These are phyloP conservation scores for Tetramorium alpestre DNA, from an alignment of 1,140 invertebrate species.

Conservation along the genomic window DNA sequence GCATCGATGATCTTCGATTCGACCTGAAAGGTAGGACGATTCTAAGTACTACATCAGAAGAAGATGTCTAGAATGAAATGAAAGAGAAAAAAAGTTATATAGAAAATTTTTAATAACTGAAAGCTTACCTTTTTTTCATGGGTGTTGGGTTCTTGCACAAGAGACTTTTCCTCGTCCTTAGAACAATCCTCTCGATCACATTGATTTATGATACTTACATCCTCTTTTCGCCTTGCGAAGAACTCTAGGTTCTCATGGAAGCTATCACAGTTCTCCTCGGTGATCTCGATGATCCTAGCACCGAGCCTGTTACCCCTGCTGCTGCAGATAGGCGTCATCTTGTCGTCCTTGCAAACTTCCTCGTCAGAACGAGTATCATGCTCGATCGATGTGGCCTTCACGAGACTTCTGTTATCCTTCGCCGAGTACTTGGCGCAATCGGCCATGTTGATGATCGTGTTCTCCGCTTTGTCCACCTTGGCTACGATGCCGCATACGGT, in stretches of 20 bases:
- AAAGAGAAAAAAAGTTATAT: neutral
- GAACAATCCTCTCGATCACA: constrained; percentile 34
- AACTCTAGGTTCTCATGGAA: constrained; percentile 83
- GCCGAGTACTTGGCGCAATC: constrained; percentile 79
- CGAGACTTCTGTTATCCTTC: constrained; percentile 75
- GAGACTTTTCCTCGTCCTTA: neutral
- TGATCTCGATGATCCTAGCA: constrained; percentile 81
- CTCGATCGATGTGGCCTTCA: constrained; percentile 76
- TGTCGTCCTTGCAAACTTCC: constrained; percentile 66
- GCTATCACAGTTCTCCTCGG: constrained; percentile 83
- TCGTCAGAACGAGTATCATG: constrained; percentile 67
- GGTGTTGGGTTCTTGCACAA: neutral
- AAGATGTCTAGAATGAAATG: neutral
- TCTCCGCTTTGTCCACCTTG: constrained; percentile 81
- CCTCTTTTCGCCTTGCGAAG: constrained; percentile 77
- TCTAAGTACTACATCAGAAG: neutral
- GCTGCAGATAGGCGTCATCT: neutral
- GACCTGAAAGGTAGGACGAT: constrained; percentile 34
- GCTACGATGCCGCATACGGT: constrained; percentile 68
- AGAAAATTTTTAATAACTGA: neutral
- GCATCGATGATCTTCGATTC: constrained; percentile 1
- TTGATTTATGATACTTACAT: constrained; percentile 35
- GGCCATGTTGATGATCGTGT: constrained; percentile 78
- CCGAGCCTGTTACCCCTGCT: constrained; percentile 66
- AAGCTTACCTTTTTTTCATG: constrained; percentile 52